phyloP scores from a whole-genome alignment of 2,797 vertebrate genomes.

The Lutjanus campechanus region DNA sequence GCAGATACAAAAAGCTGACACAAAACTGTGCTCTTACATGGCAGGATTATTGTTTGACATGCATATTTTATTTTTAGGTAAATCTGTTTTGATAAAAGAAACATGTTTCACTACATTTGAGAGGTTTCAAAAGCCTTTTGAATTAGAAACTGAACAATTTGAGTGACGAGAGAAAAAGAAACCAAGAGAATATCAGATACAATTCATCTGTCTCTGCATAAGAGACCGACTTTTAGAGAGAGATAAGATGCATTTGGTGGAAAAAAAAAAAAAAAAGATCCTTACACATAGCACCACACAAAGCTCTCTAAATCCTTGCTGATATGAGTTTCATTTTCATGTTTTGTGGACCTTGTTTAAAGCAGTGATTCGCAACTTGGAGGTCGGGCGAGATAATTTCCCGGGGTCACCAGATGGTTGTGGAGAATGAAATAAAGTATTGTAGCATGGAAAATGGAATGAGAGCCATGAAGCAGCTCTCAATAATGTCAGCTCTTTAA shows the following conservation, averaged over 20 bases:
- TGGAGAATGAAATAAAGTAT: too few relatives aligned
- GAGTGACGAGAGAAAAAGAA: background rate
- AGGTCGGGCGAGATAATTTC: too few relatives aligned
- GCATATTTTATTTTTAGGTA: background rate
- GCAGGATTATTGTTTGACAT: background rate
- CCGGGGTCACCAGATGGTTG: too few relatives aligned
- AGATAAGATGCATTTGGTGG: slow-evolving; percentile 5
- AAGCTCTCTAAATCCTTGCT: background rate
- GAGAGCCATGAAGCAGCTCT: too few relatives aligned
- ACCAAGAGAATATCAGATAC: background rate
- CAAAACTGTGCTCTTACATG: slow-evolving; percentile 1
- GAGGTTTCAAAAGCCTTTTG: slow-evolving; percentile 21
- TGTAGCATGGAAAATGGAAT: too few relatives aligned
- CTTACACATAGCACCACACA: background rate
- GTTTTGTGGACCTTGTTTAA: slow-evolving; percentile 1
- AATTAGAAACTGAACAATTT: slow-evolving; percentile 8
- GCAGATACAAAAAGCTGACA: slow-evolving; percentile 15
- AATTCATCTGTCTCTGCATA: slow-evolving; percentile 6
- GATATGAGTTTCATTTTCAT: slow-evolving; percentile 8
- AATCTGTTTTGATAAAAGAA: slow-evolving; percentile 34
- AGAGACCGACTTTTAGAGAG: slow-evolving; percentile 9
- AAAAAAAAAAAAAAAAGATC: background rate
- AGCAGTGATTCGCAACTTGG: background rate
- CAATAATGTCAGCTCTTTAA: too few relatives aligned
- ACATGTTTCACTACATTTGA: slow-evolving; percentile 8